Evolutionary conservation across 2,888 invertebrate genomes (phyloP).

Genomic region (Cryptus armator): DNA sequence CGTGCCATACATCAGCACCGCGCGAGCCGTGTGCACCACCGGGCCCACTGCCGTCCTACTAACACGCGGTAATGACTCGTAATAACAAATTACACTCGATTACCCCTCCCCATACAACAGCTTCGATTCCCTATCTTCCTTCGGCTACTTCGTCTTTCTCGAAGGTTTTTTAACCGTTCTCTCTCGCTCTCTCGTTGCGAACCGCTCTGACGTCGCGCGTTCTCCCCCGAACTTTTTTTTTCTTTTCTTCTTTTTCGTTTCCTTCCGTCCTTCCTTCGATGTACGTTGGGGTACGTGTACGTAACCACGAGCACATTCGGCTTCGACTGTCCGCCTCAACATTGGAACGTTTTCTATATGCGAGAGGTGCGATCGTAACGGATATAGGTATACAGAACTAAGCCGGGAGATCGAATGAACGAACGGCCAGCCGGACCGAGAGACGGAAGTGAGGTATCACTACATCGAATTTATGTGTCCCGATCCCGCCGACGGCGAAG

Average conservation of each 20-base stretch:
- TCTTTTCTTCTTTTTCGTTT: not conserved
- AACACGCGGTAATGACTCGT: conserved; percentile 70
- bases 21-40: conserved; percentile 52
- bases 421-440: conserved; percentile 18
- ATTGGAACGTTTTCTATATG: not conserved
- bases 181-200: not conserved
- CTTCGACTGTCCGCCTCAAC: conserved; percentile 1
- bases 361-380: not conserved
- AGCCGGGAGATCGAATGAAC: not conserved
- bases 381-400: not conserved
- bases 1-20: conserved; percentile 66
- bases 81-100: conserved; percentile 70
- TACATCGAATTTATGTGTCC: conserved; percentile 45
- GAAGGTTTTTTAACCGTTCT: conserved; percentile 3
- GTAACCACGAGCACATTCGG: conserved; percentile 17
- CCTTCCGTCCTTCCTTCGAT: conserved; percentile 23
- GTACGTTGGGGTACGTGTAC: conserved; percentile 6
- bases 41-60: conserved; percentile 63
- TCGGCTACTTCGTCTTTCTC: conserved; percentile 64
- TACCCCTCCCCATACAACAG: conserved; percentile 54
- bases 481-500: conserved; percentile 32
- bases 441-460: conserved; percentile 51
- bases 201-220: not conserved
- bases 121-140: conserved; percentile 63
- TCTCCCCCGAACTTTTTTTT: conserved; percentile 13